Conservation (phyloP, 1,140 invertebrate genomes). For the Drosophila ambigua region DNA sequence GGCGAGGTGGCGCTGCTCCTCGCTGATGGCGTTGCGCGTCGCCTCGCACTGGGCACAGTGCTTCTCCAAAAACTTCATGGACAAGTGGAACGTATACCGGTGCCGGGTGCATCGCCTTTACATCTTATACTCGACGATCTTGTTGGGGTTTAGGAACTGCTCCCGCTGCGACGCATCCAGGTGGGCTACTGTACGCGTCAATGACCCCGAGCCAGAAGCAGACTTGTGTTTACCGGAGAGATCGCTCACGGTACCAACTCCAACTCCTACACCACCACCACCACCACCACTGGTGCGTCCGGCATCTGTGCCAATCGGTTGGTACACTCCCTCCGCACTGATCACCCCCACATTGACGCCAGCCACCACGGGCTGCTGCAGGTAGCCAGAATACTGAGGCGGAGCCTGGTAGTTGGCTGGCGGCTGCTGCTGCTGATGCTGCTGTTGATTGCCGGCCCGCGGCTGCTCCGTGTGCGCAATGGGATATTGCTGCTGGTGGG, state of each 20-base stretch:
- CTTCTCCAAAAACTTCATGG: conserved; percentile 83
- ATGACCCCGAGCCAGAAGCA: conserved; percentile 36
- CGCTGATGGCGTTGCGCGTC: conserved; percentile 47
- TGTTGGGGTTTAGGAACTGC: conserved; percentile 83
- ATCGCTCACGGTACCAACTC: background rate
- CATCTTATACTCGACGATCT: conserved; percentile 84
- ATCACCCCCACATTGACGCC: conserved; percentile 81
- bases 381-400: conserved; percentile 78
- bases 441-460: conserved; percentile 49
- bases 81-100: conserved; percentile 84
- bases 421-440: conserved; percentile 65
- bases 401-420: conserved; percentile 68
- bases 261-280: conserved; percentile 22
- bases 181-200: conserved; percentile 78
- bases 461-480: conserved; percentile 79
- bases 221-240: conserved; percentile 16
- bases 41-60: conserved; percentile 81
- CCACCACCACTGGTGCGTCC: conserved; percentile 64
- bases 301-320: conserved; percentile 66
- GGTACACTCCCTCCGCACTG: conserved; percentile 77
- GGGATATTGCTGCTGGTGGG: conserved; percentile 81
- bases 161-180: conserved; percentile 79
- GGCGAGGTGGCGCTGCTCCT: conserved; percentile 67
- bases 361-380: conserved; percentile 77
- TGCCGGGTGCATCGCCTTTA: conserved; percentile 84